Conservation (phyloP, 2,113 vertebrate genomes). For the Aphyosemion australe region DNA sequence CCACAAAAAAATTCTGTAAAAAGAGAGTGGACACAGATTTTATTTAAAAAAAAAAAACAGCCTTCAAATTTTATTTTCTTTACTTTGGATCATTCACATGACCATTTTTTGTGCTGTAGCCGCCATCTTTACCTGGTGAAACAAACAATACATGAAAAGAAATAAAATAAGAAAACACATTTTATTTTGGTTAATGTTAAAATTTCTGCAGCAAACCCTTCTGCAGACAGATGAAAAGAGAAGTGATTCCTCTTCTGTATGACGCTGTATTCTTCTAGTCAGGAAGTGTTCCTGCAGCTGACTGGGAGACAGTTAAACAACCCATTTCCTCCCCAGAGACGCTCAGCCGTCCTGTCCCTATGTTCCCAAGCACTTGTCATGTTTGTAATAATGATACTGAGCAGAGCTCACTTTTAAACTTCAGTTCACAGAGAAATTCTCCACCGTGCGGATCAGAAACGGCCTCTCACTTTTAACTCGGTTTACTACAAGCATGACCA, state of each 20-base stretch:
- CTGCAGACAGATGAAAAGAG: slow-evolving; percentile 2
- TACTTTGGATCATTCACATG: too few relatives aligned
- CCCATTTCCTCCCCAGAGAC: slow-evolving; percentile 64
- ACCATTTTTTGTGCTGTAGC: too few relatives aligned
- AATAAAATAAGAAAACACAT: too few relatives aligned
- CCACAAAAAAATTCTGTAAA: too few relatives aligned
- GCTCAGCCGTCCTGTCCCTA: slow-evolving; percentile 41
- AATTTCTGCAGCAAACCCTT: background rate
- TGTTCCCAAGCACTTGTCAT: slow-evolving; percentile 56
- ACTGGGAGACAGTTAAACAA: slow-evolving; percentile 55
- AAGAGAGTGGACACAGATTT: too few relatives aligned
- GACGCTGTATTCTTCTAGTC: slow-evolving; percentile 37
- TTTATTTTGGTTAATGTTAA: background rate
- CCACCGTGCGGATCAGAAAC: slow-evolving; percentile 20
- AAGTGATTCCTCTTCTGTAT: slow-evolving; percentile 2
- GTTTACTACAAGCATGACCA: background rate
- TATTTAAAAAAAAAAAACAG: too few relatives aligned
- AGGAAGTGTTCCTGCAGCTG: slow-evolving; percentile 57
- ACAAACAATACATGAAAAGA: too few relatives aligned
- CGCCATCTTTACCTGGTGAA: too few relatives aligned
- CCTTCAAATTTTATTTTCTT: too few relatives aligned
- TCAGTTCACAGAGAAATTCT: slow-evolving; percentile 9
- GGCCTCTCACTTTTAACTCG: slow-evolving; percentile 14
- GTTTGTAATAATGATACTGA: slow-evolving; percentile 52
- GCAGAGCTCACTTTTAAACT: slow-evolving; percentile 32